Base-by-base conservation (phyloP, 2,888 invertebrate genomes). In the Drosophila villosipedis region DNA sequence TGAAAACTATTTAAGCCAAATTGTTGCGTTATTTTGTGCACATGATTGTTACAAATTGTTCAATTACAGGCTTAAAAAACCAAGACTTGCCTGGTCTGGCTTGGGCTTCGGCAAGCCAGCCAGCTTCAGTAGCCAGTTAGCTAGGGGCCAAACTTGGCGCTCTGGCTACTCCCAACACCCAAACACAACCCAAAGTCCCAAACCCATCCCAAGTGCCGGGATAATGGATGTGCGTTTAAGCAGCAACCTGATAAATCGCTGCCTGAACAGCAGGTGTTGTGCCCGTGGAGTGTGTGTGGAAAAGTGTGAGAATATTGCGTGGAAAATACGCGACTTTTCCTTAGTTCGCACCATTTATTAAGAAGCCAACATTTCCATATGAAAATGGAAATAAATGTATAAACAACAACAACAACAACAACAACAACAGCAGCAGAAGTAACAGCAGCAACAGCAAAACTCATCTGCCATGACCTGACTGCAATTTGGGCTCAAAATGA, bases 21-120 rank as follows among this genome's bases (percentile, higher is more conserved):
- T 74, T 85, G 84, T 85, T 84, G 86, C 83, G 88, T 85, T 88
- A 88, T 88, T 88, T 88, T 86, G 80, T 89, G 84, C 82, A 61
- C 86, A 88, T 90, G 88, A 90, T 90, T 88, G 89, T 89, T 88
- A 89, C 88, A 88, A 88, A 90, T 88, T 90, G 89, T 88, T 89
- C 90, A 90, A 88, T 90, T 88, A 90, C 85, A 83, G 89, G 87
- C 83, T 80, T 83, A 78, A 75, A 77, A 78, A 70, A 60, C 58
- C 49, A 33, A 19, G 52, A 49, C 62, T 30, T 25, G 41, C 7
- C 60, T 6, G 7, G 47, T 4, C 47, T n/a, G 25, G 22, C 47
- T 25, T 47, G 39, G 25, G 39, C 33, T 47, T 47, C 33, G 31
- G 39, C 33, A 49, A 33, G 60, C 28, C 47, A 52, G 39, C 35